Conservation (phyloP, 1,140 invertebrate species). For the Belonocnema kinseyi region DNA sequence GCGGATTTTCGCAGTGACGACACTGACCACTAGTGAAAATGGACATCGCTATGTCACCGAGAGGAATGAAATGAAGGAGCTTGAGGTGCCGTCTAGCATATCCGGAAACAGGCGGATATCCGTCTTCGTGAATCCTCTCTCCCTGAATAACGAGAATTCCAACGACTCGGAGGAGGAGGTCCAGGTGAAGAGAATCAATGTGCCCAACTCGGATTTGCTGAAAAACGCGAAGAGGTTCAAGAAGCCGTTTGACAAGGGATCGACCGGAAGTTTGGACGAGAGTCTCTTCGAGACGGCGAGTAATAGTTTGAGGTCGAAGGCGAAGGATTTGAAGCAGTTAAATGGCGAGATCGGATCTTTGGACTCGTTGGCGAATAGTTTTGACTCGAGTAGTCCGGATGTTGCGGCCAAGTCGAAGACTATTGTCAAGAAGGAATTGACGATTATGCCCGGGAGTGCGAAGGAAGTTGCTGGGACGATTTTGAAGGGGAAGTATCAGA, state of each 20-base stretch:
- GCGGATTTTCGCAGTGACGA: constrained; percentile 75
- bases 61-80: constrained; percentile 75
- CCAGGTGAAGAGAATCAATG: constrained; percentile 52
- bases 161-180: constrained; percentile 68
- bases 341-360: constrained; percentile 67
- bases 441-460: constrained; percentile 61
- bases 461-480: constrained; percentile 70
- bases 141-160: constrained; percentile 66
- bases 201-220: constrained; percentile 58
- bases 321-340: constrained; percentile 60
- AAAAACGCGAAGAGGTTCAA: constrained; percentile 71
- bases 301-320: constrained; percentile 55
- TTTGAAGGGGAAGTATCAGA: constrained; percentile 71
- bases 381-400: constrained; percentile 71
- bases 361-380: constrained; percentile 71
- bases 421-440: constrained; percentile 61
- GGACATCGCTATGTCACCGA: constrained; percentile 75
- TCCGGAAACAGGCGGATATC: constrained; percentile 74
- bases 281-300: constrained; percentile 67
- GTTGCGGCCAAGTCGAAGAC: constrained; percentile 51
- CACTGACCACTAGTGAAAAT: constrained; percentile 69
- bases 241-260: constrained; percentile 66
- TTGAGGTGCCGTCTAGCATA: constrained; percentile 77
- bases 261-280: constrained; percentile 68
- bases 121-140: constrained; percentile 78